Conservation (phyloP, 2,797 vertebrate species). For the Anas georgica region DNA sequence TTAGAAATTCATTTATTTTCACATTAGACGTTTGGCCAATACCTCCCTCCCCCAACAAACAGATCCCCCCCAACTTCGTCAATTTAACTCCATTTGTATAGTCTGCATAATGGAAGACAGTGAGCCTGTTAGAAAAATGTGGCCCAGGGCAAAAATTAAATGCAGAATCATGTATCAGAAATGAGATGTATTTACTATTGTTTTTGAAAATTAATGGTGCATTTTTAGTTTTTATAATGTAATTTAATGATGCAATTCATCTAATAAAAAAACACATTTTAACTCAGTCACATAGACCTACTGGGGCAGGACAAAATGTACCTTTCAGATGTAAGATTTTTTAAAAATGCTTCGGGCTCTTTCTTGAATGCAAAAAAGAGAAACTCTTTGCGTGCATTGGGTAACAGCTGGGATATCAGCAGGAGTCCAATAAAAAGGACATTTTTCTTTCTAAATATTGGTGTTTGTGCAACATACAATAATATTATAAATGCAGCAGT, state of each 20-base stretch:
- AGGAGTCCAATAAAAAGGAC: slow-evolving; percentile 71
- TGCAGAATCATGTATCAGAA: slow-evolving; percentile 88
- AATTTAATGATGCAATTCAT: slow-evolving; percentile 99
- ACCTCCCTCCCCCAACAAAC: background rate
- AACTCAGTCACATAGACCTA: slow-evolving; percentile 86
- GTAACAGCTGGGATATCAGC: slow-evolving; percentile 71
- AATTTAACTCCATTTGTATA: slow-evolving; percentile 87
- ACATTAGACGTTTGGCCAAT: slow-evolving; percentile 82
- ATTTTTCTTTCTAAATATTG: slow-evolving; percentile 67
- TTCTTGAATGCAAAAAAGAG: slow-evolving; percentile 63
- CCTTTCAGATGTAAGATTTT: slow-evolving; percentile 74
- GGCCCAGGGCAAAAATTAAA: slow-evolving; percentile 91
- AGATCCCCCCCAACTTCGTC: slow-evolving; percentile 76
- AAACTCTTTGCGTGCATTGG: slow-evolving; percentile 39
- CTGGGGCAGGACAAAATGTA: slow-evolving; percentile 88
- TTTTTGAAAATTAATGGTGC: slow-evolving; percentile 99
- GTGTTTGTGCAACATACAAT: slow-evolving; percentile 61
- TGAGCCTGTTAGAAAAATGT: slow-evolving; percentile 83
- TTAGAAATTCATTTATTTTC: slow-evolving; percentile 91
- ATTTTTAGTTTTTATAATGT: slow-evolving; percentile 99
- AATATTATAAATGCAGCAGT: slow-evolving; percentile 55
- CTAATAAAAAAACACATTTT: slow-evolving; percentile 94
- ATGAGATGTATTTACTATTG: slow-evolving; percentile 94
- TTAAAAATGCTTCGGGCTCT: slow-evolving; percentile 83
- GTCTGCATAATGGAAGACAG: slow-evolving; percentile 94